Base-by-base conservation (phyloP, 2,888 invertebrate species). In the Ophion obscuratus region DNA sequence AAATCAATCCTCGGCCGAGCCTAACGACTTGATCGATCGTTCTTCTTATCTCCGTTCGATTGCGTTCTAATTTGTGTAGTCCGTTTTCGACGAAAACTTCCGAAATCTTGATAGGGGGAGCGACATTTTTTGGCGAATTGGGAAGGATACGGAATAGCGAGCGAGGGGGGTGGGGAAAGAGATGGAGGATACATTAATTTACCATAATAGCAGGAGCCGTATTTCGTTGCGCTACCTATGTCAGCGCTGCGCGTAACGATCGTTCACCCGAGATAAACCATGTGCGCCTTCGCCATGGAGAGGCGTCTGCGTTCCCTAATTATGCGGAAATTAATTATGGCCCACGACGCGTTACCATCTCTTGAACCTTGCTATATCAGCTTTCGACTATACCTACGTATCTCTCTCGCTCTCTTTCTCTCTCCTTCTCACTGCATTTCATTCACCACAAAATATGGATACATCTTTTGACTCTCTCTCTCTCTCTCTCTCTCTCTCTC, bases 321-420 rank as follows among this genome's bases (percentile, higher is more conserved):
- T 93, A 91, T 90, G 90, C 88, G 88, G 89, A 91, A 91, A 92
- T 92, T 92, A 92, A 92, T 92, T 92, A 91, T 89, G 90, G 89
- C 84, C 90, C 88, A 89, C 88, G 87, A 81, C 86, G 88, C 73
- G 86, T 79, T 86, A 87, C 87, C 88, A 87, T 88, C 84, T 79
- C 81, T 79, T 78, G 85, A 82, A 36, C 5, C 36, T 6, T 36
- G 36, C 36, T 36, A 36, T 36, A 36, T 36, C 36, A 36, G 24
- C 24, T 24, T 24, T 36, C 36, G 36, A 36, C 36, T 36, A 2
- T 36, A 36, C 6, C 36, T 36, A 36, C 36, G 36, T 36, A 36
- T 36, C 36, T 36, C 36, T 36, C 36, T 36, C 36, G 4, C 36
- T 36, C 36, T 36, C 36, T 36, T 6, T 6, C 36, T 36, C 36